These are phyloP conservation scores for Nycticorax nycticorax DNA, from an alignment of 2,113 vertebrate species.

Conservation along the genomic window DNA sequence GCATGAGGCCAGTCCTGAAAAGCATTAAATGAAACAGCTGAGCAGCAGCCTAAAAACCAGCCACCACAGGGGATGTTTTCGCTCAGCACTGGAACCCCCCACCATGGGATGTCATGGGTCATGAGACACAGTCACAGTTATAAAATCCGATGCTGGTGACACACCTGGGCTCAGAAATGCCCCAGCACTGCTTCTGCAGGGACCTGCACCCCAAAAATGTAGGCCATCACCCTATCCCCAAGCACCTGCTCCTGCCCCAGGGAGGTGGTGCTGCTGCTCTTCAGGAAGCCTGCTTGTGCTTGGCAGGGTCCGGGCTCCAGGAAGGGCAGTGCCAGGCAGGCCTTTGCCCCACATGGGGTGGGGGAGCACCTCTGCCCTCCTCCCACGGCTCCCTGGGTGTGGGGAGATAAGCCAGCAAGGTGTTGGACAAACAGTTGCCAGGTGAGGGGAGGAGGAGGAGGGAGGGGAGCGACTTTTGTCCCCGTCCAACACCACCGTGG, in stretches of 20 bases:
- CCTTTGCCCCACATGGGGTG: slow-evolving; percentile 49
- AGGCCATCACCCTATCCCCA: background rate
- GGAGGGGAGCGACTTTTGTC: slow-evolving; percentile 51
- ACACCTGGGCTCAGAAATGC: background rate
- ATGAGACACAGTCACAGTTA: accelerated
- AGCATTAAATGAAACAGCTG: background rate
- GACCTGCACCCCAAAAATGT: background rate
- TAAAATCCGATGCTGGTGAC: background rate
- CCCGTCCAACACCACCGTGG: background rate
- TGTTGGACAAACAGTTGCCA: slow-evolving; percentile 56
- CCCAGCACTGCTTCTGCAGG: background rate
- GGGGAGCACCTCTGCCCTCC: slow-evolving; percentile 40
- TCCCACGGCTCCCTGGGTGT: slow-evolving; percentile 37
- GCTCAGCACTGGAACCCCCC: background rate
- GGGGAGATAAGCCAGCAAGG: slow-evolving; percentile 62
- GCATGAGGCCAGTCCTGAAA: background rate
- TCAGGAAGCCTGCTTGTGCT: background rate
- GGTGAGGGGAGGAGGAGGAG: slow-evolving; percentile 27
- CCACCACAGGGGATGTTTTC: accelerated
- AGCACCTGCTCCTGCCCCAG: background rate
- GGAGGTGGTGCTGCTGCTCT: background rate
- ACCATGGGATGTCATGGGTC: accelerated
- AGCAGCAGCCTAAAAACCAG: background rate
- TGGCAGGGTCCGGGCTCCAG: background rate
- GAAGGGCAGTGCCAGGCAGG: slow-evolving; percentile 44